Percentiles rank a stretch among this genome's conserved stretches.
phyloP scores from a whole-genome alignment of 2,113 vertebrate genomes.

The Dasyornis broadbenti region DNA sequence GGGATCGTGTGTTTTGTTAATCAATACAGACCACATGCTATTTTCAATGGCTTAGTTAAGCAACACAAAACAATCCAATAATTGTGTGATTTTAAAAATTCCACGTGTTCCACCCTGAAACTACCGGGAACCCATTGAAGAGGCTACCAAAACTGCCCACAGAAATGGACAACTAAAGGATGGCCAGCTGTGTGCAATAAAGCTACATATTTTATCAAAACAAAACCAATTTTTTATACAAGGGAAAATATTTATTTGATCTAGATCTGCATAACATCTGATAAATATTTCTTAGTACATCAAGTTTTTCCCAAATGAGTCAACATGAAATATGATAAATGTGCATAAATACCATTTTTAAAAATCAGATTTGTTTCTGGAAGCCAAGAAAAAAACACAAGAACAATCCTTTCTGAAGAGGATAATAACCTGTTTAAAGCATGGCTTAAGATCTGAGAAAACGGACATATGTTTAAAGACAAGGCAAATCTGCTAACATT shows the following conservation, averaged over 20 bases:
- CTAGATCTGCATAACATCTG: background rate
- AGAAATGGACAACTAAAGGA: background rate
- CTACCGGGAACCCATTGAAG: background rate
- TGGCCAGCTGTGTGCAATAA: background rate
- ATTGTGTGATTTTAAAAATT: background rate
- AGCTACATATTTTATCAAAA: background rate
- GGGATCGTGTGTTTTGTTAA: background rate
- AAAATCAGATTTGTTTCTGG: background rate
- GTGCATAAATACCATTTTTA: background rate
- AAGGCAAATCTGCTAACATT: background rate
- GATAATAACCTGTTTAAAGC: background rate
- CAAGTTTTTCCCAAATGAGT: slow-evolving; percentile 31
- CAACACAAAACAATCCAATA: background rate
- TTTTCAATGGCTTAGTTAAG: background rate
- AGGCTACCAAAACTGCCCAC: background rate
- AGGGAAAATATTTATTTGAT: slow-evolving; percentile 25
- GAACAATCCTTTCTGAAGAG: background rate
- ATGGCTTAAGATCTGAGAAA: background rate
- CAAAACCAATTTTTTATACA: background rate
- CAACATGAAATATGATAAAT: background rate
- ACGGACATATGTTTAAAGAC: background rate
- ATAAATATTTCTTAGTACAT: slow-evolving; percentile 4
- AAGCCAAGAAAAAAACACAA: background rate
- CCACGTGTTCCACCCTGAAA: background rate
- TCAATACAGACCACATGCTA: background rate